These are phyloP conservation scores for Dermatophagoides farinae DNA, from an alignment of 1,140 invertebrate species.

Conservation along the genomic window DNA sequence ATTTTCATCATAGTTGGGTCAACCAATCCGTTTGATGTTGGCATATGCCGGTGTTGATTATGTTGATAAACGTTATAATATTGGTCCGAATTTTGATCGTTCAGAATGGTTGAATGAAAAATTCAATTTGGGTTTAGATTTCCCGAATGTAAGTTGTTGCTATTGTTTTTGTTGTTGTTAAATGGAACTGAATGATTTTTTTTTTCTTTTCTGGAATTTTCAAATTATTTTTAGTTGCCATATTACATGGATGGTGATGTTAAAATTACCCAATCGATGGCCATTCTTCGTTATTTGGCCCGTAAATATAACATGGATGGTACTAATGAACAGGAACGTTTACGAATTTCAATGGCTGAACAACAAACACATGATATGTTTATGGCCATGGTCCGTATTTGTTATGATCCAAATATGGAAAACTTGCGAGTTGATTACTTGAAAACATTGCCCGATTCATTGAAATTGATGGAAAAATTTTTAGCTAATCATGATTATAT, in stretches of 20 bases:
- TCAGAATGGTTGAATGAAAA: conserved; percentile 23
- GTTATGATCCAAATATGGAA: conserved; percentile 14
- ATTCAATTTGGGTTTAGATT: conserved; percentile 22
- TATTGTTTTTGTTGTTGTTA: no score
- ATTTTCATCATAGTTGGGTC: background rate
- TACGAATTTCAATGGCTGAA: conserved; percentile 28
- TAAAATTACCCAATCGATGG: conserved; percentile 26
- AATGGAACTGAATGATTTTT: background rate
- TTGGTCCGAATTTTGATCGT: conserved; percentile 19
- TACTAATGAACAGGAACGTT: conserved; percentile 27
- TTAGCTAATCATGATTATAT: conserved; percentile 29
- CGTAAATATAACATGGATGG: conserved; percentile 23
- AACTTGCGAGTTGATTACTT: conserved; percentile 14
- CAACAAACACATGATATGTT: conserved; percentile 29
- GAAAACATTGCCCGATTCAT: conserved; percentile 22
- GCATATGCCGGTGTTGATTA: conserved; percentile 45
- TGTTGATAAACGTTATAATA: conserved; percentile 34
- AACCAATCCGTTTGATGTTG: conserved; percentile 47
- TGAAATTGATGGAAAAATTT: conserved; percentile 24
- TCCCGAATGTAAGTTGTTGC: conserved; percentile 23
- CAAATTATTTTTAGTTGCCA: conserved; percentile 13
- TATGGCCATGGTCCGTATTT: conserved; percentile 22
- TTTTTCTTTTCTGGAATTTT: background rate
- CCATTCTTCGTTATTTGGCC: conserved; percentile 33
- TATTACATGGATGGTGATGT: conserved; percentile 21